Evolutionary conservation across 2,888 invertebrate species (phyloP).

Genomic region (Autographa pulchrina): DNA sequence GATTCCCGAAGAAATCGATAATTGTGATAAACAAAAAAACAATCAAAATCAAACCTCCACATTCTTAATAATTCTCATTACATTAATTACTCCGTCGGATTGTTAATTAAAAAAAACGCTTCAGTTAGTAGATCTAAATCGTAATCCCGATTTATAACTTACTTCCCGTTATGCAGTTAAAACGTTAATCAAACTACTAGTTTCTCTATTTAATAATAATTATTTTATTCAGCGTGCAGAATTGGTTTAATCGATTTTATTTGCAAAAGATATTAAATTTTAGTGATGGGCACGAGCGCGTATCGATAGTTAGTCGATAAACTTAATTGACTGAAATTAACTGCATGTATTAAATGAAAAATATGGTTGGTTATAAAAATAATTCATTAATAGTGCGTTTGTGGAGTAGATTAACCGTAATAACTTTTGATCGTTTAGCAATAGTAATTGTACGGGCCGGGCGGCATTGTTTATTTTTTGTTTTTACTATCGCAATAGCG

Average conservation of each 20-base stretch:
- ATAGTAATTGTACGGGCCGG: slow-evolving; percentile 21
- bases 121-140: slow-evolving; percentile 48
- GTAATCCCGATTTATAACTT: slow-evolving; percentile 48
- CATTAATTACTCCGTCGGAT: slow-evolving; percentile 46
- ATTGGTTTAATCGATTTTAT: slow-evolving; percentile 77
- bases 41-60: slow-evolving; percentile 40
- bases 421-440: slow-evolving; percentile 45
- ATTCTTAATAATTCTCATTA: slow-evolving; percentile 39
- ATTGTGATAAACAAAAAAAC: slow-evolving; percentile 51
- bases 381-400: slow-evolving; percentile 45
- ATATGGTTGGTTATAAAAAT: slow-evolving; percentile 41
- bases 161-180: slow-evolving; percentile 58
- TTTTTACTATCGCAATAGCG: slow-evolving; percentile 47
- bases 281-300: slow-evolving; percentile 66
- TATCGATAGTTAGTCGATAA: slow-evolving; percentile 60
- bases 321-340: slow-evolving; percentile 54
- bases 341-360: slow-evolving; percentile 42
- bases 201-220: slow-evolving; percentile 72
- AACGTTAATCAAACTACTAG: slow-evolving; percentile 61
- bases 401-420: slow-evolving; percentile 48
- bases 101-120: slow-evolving; percentile 54
- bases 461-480: slow-evolving; percentile 54
- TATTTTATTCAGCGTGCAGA: slow-evolving; percentile 72
- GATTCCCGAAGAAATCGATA: slow-evolving; percentile 48
- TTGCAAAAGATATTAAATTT: slow-evolving; percentile 69